Evolutionary conservation across 2,888 invertebrate species (phyloP), one percentile per base, ranked within the genome.

Genomic region (Aspidiotus destructor): DNA sequence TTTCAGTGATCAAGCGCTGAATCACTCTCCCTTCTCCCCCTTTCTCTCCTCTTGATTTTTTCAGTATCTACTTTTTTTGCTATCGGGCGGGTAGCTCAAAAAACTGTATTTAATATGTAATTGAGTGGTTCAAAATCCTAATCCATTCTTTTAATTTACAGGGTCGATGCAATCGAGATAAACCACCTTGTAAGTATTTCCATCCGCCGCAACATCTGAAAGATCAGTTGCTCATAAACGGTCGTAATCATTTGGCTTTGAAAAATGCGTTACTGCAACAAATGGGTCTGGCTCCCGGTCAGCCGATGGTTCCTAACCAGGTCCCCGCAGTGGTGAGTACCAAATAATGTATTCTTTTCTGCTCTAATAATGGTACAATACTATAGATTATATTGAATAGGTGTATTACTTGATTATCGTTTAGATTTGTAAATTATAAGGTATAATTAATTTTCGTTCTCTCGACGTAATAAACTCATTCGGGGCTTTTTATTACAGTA

Each of bases 171-270:
- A 98, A 98, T 81, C 88, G 99, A 77, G 98, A 99, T 82, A 98
- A 99, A 80, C 99, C 99, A 74, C 98, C 98, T 77, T 99, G 99
- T 91, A 99, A 99, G 85, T 99, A 99, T 84, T 96, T 99, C 83
- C 99, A 99, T 83, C 99, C 99, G 75, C 99, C 99, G 75, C 98
- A 98, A 81, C 99, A 99, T 81, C 85, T 99, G 77, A 97, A 98
- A 84, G 99, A 99, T 83, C 98, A 99, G 85, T 85, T 99, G 79
- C 85, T 99, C 80, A 97, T 99, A 84, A 99, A 99, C 84, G 99
- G 99, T 74, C 86, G 97, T 79, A 98, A 99, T 85, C 98, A 99
- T 84, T 85, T 99, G 82, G 97, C 98, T 77, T 83, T 99, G 80
- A 98, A 98, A 84, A 97, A 97, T 83, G 94, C 93, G 76, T 84